A percentile compares a stretch with the other conserved stretches of the same genome.
These are phyloP conservation scores for Gorilla gorilla DNA, from an alignment of 2,113 vertebrate genomes.

Conservation along the genomic window DNA sequence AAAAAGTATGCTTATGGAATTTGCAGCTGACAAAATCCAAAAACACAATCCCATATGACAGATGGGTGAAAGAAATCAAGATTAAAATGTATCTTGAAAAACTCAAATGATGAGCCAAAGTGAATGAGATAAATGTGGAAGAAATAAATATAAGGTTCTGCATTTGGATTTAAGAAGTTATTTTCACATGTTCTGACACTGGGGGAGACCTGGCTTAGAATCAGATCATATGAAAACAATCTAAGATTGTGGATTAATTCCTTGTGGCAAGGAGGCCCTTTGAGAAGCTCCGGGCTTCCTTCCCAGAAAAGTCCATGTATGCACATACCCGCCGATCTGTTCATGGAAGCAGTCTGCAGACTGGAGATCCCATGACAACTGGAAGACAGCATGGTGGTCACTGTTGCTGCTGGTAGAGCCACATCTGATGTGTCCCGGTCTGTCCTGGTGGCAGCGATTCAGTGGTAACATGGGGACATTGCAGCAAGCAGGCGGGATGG, in stretches of 20 bases:
- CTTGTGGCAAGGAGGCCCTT: background rate
- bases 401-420: background rate
- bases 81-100: background rate
- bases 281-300: background rate
- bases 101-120: background rate
- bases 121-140: background rate
- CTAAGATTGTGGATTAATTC: background rate
- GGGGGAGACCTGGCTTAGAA: background rate
- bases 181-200: background rate
- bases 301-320: rapidly evolving
- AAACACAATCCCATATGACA: background rate
- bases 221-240: background rate
- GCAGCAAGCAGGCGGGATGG: background rate
- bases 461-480: rapidly evolving
- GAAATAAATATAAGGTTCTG: background rate
- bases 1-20: background rate
- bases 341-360: rapidly evolving
- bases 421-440: rapidly evolving
- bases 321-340: rapidly evolving
- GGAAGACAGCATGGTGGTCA: rapidly evolving
- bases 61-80: background rate
- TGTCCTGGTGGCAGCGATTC: background rate
- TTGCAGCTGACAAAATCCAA: background rate
- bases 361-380: background rate
- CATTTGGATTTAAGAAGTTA: background rate